phyloP scores from a whole-genome alignment of 2,113 vertebrate species.

The Corythornis madagascariensis region DNA sequence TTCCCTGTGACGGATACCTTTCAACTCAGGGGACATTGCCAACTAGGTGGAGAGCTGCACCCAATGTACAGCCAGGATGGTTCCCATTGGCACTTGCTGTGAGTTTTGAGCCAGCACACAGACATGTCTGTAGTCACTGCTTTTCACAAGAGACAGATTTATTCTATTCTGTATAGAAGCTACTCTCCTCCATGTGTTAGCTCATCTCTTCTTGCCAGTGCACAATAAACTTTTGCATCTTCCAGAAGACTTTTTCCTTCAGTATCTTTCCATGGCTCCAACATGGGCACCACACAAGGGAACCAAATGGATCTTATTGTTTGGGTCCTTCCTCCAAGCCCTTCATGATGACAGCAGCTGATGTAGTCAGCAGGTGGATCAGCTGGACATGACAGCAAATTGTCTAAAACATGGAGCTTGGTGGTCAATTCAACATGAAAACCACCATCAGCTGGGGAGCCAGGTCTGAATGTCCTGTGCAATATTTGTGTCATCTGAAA shows the following conservation, averaged over 20 bases:
- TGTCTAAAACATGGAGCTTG: accelerated
- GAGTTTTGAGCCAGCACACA: background rate
- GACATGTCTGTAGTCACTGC: background rate
- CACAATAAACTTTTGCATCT: background rate
- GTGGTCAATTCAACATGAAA: background rate
- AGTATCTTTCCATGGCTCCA: background rate
- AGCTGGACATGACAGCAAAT: accelerated
- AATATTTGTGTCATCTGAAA: background rate
- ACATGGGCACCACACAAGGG: accelerated
- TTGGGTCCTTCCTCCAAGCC: background rate
- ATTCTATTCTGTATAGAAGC: background rate
- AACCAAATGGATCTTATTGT: background rate
- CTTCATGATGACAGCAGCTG: background rate
- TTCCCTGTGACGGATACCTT: background rate
- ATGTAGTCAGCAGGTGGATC: background rate
- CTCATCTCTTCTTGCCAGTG: background rate
- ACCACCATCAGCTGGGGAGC: background rate
- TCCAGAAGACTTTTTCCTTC: background rate
- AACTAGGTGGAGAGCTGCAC: background rate
- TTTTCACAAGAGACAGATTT: background rate
- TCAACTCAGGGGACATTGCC: background rate
- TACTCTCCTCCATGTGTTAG: background rate
- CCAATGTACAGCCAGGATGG: background rate
- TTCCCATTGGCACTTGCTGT: background rate
- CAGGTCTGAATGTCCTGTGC: background rate